phyloP scores from a whole-genome alignment of 1,140 invertebrate species.

The Hormaphis cornu region DNA sequence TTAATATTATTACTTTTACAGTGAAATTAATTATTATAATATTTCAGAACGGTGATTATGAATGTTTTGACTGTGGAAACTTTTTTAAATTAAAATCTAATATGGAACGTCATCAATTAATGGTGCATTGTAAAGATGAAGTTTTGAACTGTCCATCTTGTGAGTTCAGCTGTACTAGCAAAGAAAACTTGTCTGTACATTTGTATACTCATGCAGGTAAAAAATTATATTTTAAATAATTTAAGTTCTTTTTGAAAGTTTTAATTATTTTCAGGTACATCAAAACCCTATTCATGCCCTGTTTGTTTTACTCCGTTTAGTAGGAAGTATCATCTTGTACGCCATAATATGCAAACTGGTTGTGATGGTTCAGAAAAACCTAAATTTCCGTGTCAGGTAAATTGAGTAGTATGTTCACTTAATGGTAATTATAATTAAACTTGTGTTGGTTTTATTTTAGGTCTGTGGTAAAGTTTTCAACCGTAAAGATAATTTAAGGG shows the following conservation, averaged over 20 bases:
- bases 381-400: slow-evolving; percentile 53
- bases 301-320: slow-evolving; percentile 58
- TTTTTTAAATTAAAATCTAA: slow-evolving; percentile 46
- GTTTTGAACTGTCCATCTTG: slow-evolving; percentile 46
- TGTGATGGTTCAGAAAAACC: slow-evolving; percentile 55
- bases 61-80: slow-evolving; percentile 49
- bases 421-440: neutral
- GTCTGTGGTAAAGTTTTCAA: slow-evolving; percentile 62
- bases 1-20: neutral
- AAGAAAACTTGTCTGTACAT: slow-evolving; percentile 47
- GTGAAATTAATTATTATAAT: neutral
- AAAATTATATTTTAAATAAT: neutral
- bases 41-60: slow-evolving; percentile 45
- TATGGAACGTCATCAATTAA: slow-evolving; percentile 45
- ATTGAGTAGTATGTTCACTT: neutral
- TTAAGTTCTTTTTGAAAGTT: neutral
- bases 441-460: slow-evolving; percentile 40
- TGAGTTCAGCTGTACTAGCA: slow-evolving; percentile 45
- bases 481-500: slow-evolving; percentile 65
- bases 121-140: slow-evolving; percentile 45
- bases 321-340: slow-evolving; percentile 62
- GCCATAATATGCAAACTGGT: slow-evolving; percentile 62
- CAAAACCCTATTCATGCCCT: slow-evolving; percentile 49
- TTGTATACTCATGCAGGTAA: slow-evolving; percentile 44
- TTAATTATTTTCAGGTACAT: slow-evolving; percentile 37